These are phyloP conservation scores for Microplitis deprimator DNA, from an alignment of 2,888 invertebrate genomes.

Conservation along the genomic window DNA sequence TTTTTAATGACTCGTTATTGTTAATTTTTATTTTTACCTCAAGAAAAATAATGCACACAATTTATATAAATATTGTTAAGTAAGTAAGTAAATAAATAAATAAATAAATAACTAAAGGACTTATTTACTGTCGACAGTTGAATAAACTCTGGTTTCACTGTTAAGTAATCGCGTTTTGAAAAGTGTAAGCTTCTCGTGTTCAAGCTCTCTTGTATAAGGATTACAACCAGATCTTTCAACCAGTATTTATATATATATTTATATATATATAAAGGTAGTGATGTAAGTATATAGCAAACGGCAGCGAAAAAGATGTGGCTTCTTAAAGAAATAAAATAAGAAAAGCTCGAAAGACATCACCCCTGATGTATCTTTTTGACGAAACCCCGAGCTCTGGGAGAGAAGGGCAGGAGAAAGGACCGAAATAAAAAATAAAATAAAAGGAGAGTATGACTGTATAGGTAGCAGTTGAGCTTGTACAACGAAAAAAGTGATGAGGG, in stretches of 20 bases:
- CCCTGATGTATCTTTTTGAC: constrained; percentile 3
- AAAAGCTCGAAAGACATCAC: neutral
- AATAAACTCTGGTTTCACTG: constrained; percentile 12
- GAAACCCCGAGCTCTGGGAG: neutral
- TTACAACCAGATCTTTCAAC: constrained; percentile 18
- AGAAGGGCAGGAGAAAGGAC: neutral
- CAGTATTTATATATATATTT: neutral
- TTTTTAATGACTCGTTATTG: too few species aligned
- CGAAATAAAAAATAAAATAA: constrained; percentile 19
- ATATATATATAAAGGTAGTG: neutral
- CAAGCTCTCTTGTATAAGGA: constrained; percentile 24
- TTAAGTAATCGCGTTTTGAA: constrained; percentile 28
- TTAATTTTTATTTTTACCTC: too few species aligned
- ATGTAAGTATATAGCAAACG: neutral
- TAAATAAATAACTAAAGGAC: too few species aligned
- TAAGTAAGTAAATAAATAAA: too few species aligned
- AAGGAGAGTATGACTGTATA: constrained; percentile 29
- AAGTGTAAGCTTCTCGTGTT: constrained; percentile 31
- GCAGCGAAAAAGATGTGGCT: neutral
- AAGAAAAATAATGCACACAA: too few species aligned
- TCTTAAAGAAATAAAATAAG: neutral
- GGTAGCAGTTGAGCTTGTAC: constrained; percentile 31
- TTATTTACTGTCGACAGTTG: neutral
- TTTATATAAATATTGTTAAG: too few species aligned
- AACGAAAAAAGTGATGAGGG: constrained; percentile 32